A percentile compares a stretch with the other conserved stretches of the same genome.
phyloP scores from a whole-genome alignment of 2,113 vertebrate species.

The Bubo bubo region DNA sequence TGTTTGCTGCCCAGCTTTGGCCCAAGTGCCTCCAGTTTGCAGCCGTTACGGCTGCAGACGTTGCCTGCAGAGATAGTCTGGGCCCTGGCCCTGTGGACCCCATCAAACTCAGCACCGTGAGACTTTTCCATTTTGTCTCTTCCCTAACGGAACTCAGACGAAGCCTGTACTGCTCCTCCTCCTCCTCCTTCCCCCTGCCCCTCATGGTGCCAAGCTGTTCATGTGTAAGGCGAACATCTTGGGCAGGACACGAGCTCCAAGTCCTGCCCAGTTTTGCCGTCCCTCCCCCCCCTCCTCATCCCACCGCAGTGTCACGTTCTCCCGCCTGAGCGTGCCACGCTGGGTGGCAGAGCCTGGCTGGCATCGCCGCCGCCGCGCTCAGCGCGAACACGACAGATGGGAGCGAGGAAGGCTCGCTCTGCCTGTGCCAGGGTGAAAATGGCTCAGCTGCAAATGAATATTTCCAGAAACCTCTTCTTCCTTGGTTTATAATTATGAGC shows the following conservation, averaged over 20 bases:
- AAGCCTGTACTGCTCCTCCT: background rate
- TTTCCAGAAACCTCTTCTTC: conserved; percentile 68
- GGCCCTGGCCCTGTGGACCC: background rate
- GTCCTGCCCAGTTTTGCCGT: background rate
- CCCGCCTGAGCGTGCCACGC: background rate
- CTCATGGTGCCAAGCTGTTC: conserved; percentile 39
- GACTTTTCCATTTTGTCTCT: background rate
- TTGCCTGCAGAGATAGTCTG: background rate
- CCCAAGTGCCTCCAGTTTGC: background rate
- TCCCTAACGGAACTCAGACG: background rate
- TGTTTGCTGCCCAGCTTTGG: accelerated
- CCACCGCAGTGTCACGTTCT: background rate
- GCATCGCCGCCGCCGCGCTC: background rate
- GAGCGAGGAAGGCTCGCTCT: conserved; percentile 33
- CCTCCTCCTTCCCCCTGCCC: background rate
- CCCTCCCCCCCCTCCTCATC: background rate
- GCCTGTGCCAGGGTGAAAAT: conserved; percentile 68
- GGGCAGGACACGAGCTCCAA: background rate
- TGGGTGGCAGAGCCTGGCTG: conserved; percentile 53
- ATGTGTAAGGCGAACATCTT: conserved; percentile 44
- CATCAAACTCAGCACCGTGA: accelerated
- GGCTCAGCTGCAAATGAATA: conserved; percentile 70
- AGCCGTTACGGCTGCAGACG: accelerated
- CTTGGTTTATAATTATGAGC: conserved; percentile 63
- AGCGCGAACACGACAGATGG: conserved; percentile 47